Evolutionary conservation across 2,797 vertebrate genomes (phyloP), one percentile per base, ranked within the genome.

Genomic region (Pseudochirops cupreus): DNA sequence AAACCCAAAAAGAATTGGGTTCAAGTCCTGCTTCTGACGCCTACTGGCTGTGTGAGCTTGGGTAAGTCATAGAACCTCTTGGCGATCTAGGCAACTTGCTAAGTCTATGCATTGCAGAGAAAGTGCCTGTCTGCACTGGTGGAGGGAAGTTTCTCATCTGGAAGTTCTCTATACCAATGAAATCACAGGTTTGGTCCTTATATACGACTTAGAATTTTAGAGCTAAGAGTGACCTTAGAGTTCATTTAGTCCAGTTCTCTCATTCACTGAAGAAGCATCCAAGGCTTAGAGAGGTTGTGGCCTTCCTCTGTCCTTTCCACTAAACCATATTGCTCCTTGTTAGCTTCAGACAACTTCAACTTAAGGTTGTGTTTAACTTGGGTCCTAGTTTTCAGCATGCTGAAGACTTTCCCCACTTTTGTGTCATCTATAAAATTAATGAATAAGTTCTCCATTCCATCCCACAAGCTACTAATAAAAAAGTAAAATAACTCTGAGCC

Each of bases 391-490:
- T 57, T 93, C 87, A 50, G 89, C 62, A 52, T 31, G 33, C 56
- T 95, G 82, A 94, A 95, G 90, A 58, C 91, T 58, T 94, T 55
- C 21, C 39, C 74, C 21, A 24, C 26, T 87, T 87, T 87, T 87
- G 74, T 87, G 39, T 87, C 74, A 54, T 94, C 74, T 95, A 39
- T 82, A 93, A 95, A 91, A 58, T 67, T 93, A 97, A 93, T 54
- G 59, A 96, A 91, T 39, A 46, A 92, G 26, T 53, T 94, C 31
- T 94, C 89, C 92, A 39, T 96, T 90, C 55, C 46, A 33, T 92
- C 94, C 74, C 26, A 90, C 52, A 82, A 94, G 91, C 59, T 52
- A 91, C 54, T 9, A 21, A 92, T 82, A 55, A 57, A 92, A 96
- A 92, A 39, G 24, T 87, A 26, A 39, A 92, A 67, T 39, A 95